Evolutionary conservation across 2,113 vertebrate genomes (phyloP).

Genomic region (Aythya baeri): DNA sequence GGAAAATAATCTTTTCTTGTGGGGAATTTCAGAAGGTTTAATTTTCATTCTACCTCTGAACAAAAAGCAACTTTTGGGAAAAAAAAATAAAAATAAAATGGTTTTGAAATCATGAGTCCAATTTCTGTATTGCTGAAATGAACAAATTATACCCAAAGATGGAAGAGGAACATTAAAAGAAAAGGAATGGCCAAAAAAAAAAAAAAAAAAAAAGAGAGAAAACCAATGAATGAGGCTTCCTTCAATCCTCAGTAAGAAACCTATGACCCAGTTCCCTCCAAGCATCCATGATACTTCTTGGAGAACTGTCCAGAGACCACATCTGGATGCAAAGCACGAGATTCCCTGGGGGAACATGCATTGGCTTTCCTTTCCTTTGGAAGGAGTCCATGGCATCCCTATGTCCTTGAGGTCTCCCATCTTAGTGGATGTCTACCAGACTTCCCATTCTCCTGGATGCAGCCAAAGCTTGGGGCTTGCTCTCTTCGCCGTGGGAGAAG

Average conservation of each 20-base stretch:
- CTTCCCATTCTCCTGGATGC: not conserved
- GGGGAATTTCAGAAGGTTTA: not conserved
- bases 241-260: not conserved
- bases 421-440: not conserved
- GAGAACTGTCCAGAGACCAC: not conserved
- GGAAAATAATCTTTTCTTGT: not conserved
- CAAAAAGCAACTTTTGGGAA: not conserved
- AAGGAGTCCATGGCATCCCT: not conserved
- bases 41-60: not conserved
- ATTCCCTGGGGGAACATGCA: accelerated
- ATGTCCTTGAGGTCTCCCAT: not conserved
- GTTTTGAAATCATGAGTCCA: not conserved
- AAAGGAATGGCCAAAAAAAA: not conserved
- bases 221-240: not conserved
- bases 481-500: not conserved
- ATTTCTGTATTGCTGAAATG: not conserved
- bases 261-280: not conserved
- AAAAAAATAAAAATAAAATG: not conserved
- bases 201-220: not conserved
- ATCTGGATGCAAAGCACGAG: not conserved
- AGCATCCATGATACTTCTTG: not conserved
- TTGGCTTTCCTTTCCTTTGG: not conserved
- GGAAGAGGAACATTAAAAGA: not conserved
- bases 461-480: not conserved
- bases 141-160: not conserved